These are phyloP conservation scores for Paradisaea rubra DNA, from an alignment of 2,113 vertebrate species.

Conservation along the genomic window DNA sequence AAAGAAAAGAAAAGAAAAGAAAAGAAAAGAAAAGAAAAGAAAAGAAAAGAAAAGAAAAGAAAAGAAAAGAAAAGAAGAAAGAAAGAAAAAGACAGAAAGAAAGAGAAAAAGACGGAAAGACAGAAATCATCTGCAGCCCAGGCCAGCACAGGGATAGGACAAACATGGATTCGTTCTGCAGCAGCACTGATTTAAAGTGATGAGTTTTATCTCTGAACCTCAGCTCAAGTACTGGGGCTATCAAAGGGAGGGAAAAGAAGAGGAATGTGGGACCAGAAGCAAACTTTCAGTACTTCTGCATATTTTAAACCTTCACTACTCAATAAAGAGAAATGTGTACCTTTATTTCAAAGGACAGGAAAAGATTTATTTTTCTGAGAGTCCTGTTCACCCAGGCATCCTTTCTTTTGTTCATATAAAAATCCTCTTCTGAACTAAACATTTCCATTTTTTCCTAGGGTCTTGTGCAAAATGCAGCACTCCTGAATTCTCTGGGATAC, in stretches of 20 bases:
- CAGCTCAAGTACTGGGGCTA: background rate
- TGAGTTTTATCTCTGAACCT: background rate
- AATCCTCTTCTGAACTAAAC: background rate
- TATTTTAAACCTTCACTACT: background rate
- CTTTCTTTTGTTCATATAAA: background rate
- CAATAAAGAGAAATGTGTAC: background rate
- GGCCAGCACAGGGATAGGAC: background rate
- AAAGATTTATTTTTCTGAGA: background rate
- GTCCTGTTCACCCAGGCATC: fast-evolving
- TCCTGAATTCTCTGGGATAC: background rate
- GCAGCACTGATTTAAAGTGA: background rate
- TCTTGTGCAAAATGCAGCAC: background rate
- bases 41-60: too few species aligned
- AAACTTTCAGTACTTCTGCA: background rate
- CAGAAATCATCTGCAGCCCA: background rate
- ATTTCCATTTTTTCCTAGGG: background rate
- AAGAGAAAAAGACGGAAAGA: too few species aligned
- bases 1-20: too few species aligned
- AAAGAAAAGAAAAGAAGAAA: too few species aligned
- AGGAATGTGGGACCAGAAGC: background rate
- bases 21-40: background rate
- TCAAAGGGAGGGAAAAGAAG: background rate
- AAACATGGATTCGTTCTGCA: background rate
- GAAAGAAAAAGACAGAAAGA: too few species aligned
- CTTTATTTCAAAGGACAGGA: background rate